Evolutionary conservation across 2,113 vertebrate genomes (phyloP), one percentile per base, ranked within the genome.

Genomic region (Tupaia tana): DNA sequence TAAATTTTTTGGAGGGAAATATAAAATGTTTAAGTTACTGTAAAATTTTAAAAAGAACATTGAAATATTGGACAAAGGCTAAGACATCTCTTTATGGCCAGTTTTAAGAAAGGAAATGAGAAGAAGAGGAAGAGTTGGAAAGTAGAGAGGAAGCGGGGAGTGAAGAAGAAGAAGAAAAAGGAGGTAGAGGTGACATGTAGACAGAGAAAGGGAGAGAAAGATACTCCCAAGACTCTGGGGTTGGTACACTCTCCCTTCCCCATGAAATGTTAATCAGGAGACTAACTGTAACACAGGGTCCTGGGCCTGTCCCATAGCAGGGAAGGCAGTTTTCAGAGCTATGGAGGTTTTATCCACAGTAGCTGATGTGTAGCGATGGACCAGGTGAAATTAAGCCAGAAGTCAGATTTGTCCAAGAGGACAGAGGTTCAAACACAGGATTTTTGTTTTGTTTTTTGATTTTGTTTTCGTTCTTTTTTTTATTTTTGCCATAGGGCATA

Each of bases 1-100:
- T 24, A 71, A 91, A 93, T 59, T 43, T 93, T 29, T 79, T 34
- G 25, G 11, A 80, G 78, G n/a, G 22, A 89, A 91, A 89, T 91
- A 27, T 19, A 73, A 94, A 86, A 90, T 75, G 34, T 69, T 92
- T 10, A 56, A 15, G 14, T 81, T 4, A 64, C 34, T 29, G 69
- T 69, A 27, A 86, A 89, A 74, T 97, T 91, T 43, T 82, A 31
- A 91, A 69, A 27, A 93, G 73, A 77, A 29, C 15, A 4, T 56
- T 91, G 56, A 77, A 85, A 84, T 43, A 43, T 4, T 63, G n/a
- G 56, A 9, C 27, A 64, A 84, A 86, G 11, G 34, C n/a, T 31
- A 24, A 93, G 56, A 22, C 19, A 34, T 25, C 3, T 59, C 66
- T 81, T 95, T 20, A 34, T 58, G 29, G 15, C 9, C 25, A 75